Evolutionary conservation across 2,113 vertebrate genomes (phyloP), one percentile per base, ranked within the genome.

Genomic region (Rhodinocichla rosea): DNA sequence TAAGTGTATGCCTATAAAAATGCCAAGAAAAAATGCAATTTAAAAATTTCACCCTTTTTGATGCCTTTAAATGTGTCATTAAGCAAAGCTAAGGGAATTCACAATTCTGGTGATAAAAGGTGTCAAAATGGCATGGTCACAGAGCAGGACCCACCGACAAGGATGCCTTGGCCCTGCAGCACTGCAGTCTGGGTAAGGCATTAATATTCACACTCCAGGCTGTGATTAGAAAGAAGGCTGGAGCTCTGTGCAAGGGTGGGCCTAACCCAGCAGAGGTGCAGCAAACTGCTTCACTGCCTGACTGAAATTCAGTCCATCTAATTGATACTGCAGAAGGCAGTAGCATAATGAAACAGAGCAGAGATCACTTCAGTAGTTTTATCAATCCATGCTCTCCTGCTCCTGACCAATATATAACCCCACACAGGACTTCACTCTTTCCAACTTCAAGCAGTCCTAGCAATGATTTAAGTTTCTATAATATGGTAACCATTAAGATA

Each of bases 271-370:
- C 67, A 80, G 93, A 94, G 52, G 75, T 59, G 68, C 79, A 93
- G 75, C 0, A 1, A 93, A 81, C 84, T 93, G 84, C 87, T 92
- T 92, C 15, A 0, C 40, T 76, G 85, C 75, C 59, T 91, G n/a
- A 91, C 62, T 89, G 63, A 93, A 95, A 96, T 95, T 86, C 90
- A 91, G 75, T 57, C 67, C 78, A 69, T 71, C 57, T 75, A 82
- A 92, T 67, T 88, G 79, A 80, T 59, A 67, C 63, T 69, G 79
- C 90, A 81, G 79, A 87, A 91, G 37, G 78, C 63, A 67, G 79
- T 1, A 63, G 85, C 10, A 1, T 64, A 77, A 74, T 52, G 71
- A 95, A 96, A 90, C 18, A 59, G 30, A 88, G 68, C 82, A 94
- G 82, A 75, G 85, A 94, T 19, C 24, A 49, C 89, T 92, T 81